Evolutionary conservation across 2,888 invertebrate species (phyloP).

Genomic region (Nephrocerus scutellatus): DNA sequence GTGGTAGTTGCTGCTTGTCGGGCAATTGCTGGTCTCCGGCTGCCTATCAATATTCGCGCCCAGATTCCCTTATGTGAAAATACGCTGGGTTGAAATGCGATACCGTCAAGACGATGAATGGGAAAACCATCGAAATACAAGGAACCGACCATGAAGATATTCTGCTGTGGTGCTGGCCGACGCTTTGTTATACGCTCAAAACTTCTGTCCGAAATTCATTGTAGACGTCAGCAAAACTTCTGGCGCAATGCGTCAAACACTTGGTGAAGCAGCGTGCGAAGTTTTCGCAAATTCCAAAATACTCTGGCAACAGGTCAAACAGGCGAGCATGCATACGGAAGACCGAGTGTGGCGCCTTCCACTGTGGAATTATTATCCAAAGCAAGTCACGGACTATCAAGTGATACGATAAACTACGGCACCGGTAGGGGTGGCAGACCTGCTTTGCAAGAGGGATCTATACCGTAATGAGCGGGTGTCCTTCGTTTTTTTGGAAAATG

Average conservation of each 20-base stretch:
- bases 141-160: constrained; percentile 73
- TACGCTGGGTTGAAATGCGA: constrained; percentile 75
- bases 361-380: constrained; percentile 66
- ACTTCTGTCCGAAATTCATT: constrained; percentile 63
- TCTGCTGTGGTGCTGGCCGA: constrained; percentile 68
- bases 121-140: constrained; percentile 66
- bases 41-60: constrained; percentile 66
- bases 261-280: constrained; percentile 62
- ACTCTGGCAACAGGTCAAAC: constrained; percentile 59
- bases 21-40: constrained; percentile 59
- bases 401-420: constrained; percentile 50
- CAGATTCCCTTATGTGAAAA: constrained; percentile 70
- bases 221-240: constrained; percentile 74
- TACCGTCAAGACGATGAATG: constrained; percentile 64
- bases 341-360: constrained; percentile 79
- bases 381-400: constrained; percentile 51
- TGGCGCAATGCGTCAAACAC: constrained; percentile 54
- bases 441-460: no score
- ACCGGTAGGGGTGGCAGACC: constrained; percentile 51
- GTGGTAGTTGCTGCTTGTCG: constrained; percentile 61
- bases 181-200: constrained; percentile 67
- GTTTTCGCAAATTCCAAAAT: constrained; percentile 66
- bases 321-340: constrained; percentile 65
- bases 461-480: no score
- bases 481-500: no score